phyloP scores from a whole-genome alignment of 1,140 invertebrate genomes.

The Nylanderia fulva region DNA sequence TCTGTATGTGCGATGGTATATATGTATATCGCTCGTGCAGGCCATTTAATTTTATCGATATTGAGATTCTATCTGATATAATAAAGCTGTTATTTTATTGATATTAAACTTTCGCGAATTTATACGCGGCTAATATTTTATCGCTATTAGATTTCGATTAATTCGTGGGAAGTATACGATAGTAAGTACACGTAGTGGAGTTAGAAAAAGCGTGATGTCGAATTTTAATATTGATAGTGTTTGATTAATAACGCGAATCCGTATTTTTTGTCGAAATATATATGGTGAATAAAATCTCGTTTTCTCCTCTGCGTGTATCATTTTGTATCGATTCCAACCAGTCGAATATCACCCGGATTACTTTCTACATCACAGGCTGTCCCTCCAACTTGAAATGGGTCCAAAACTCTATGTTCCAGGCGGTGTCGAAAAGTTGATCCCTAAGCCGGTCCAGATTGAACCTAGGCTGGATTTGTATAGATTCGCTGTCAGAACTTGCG shows the following conservation, averaged over 20 bases:
- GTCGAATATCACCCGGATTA: neutral
- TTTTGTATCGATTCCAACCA: neutral
- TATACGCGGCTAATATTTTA: slow-evolving; percentile 5
- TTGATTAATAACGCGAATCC: neutral
- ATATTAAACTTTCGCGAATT: slow-evolving; percentile 17
- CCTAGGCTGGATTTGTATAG: neutral
- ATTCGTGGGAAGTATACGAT: neutral
- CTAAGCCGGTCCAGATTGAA: neutral
- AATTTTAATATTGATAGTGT: neutral
- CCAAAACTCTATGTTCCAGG: neutral
- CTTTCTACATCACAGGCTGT: neutral
- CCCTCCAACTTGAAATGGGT: neutral
- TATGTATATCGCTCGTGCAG: neutral
- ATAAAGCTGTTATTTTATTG: slow-evolving; percentile 35
- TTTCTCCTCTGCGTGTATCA: neutral
- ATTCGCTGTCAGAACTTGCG: no score
- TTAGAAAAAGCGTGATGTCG: neutral
- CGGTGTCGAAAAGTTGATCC: neutral
- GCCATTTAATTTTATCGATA: slow-evolving; percentile 1
- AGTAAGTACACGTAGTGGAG: neutral
- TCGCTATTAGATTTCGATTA: slow-evolving; percentile 39
- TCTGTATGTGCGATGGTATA: no score
- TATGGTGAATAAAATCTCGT: neutral
- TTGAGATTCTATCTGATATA: slow-evolving; percentile 19
- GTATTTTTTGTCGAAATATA: neutral